Evolutionary conservation across 2,113 vertebrate genomes (phyloP), one percentile per base, ranked within the genome.

Genomic region (Tor tambroides): DNA sequence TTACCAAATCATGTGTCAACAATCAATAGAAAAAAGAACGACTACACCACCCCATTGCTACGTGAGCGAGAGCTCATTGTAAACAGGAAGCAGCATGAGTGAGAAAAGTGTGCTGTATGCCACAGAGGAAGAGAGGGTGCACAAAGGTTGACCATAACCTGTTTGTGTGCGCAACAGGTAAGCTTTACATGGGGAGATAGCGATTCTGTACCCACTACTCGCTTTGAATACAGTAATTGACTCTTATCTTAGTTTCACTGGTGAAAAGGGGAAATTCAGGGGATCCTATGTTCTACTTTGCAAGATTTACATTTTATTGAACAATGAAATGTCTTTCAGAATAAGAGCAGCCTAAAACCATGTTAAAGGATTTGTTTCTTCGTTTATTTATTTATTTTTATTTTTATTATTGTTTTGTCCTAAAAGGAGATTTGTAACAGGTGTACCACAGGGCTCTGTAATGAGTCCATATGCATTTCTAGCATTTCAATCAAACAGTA

Each of bases 1-100:
- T 46, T 7, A 74, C 17, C 30, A 41, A 46, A 76, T 38, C 19
- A 65, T 35, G 26, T 28, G 81, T 75, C 41, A 75, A 59, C 80
- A 74, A 61, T 41, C 41, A 63, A 14, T 17, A 83, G 65, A 79
- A 38, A 12, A 65, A 83, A 77, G 43, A 30, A 38, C 30, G 54
- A 41, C 38, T 32, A 28, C 61, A 75, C 15, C 79, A 72, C 65
- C 65, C 51, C 72, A 75, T 30, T 81, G 83, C 83, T 77, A 84
- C 41, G 59, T 56, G 75, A 75, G 77, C 74, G 49, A 28, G 76
- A 86, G 84, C 74, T 80, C 77, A 77, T 76, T 51, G 88, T 91
- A 90, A 92, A 92, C 91, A 92, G 91, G 91, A 92, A 92, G 89
- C 88, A 83, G 86, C 77, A 76, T 78, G 69, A 61, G 69, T 87